Evolutionary conservation across 2,113 vertebrate genomes (phyloP), one percentile per base, ranked within the genome.

Genomic region (Pteruthius melanotis): DNA sequence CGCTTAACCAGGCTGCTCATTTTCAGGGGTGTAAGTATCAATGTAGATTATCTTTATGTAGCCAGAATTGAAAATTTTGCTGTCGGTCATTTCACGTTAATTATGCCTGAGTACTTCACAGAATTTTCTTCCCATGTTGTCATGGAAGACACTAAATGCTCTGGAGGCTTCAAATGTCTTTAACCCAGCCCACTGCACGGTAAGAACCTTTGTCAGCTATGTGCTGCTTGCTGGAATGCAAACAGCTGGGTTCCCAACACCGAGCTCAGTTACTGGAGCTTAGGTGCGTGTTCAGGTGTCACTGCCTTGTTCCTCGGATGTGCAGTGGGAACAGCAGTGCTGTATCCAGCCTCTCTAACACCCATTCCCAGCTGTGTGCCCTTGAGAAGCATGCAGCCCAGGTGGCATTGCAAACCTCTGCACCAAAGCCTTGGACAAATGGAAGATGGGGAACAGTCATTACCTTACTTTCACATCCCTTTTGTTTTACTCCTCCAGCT

Each of bases 401-500:
- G 1, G 0, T 2, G 4, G 42, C 49, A 4, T 15, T 39, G 47
- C 77, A 37, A 53, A 72, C 44, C 28, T 65, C 66, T 50, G 50
- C 75, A 75, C 52, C 63, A 57, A 42, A 89, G 35, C 31, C 68
- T 42, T 57, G 33, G 42, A 11, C 59, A 80, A 53, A 57, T 0
- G 54, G 15, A 69, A 69, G 75, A 28, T 18, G 66, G 52, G 47
- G 49, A 71, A 49, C 15, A 33, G 40, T 31, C 39, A 30, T 28
- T 79, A 26, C 57, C 30, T 76, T 11, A 12, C 17, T 81, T 82
- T 82, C 47, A 72, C 39, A 77, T 71, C 53, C 24, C 39, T 89
- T 81, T 94, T 69, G 12, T 87, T 84, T 65, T 64, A 39, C 45
- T 72, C 57, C 37, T 88, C 37, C 50, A 98, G 98, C 89, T 94